Base-by-base conservation (phyloP, 2,888 invertebrate species). In the Archips xylosteana region DNA sequence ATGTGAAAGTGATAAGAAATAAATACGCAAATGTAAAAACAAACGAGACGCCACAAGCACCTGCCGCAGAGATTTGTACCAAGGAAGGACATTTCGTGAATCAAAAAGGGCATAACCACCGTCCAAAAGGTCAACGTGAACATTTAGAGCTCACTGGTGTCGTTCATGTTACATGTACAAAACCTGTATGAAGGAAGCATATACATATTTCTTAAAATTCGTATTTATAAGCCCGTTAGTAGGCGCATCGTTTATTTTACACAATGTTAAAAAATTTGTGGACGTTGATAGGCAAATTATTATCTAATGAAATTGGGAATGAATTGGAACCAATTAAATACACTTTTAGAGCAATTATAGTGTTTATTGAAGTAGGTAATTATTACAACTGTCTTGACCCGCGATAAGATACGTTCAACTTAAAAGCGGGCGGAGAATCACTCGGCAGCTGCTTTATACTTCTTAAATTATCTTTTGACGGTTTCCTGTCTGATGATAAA, bases 401-500 rank as follows among this genome's bases (percentile, higher is more conserved):
- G 34, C 72, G 79, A 79, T 79, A 76, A 75, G 61, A 75, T 66
- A 69, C 47, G 69, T 59, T 59, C 32, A 51, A 71, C 67, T 62
- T 71, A 71, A 71, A 67, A 75, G 68, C 75, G 62, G 74, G 42
- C 47, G 47, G 66, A 68, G 69, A 42, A 49, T 65, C 74, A 69
- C 64, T 61, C 49, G 51, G 60, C 73, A 70, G 54, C 74, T 65
- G 74, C 65, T 74, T 76, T 77, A 77, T 79, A 79, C 80, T 81
- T 86, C 83, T 88, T 83, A 85, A 85, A 81, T 86, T 87, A 87
- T 87, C 85, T 79, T 71, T 75, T 73, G 75, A 78, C 79, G 79
- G 82, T 85, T 87, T 88, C 87, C 89, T 88, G 82, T 80, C 76
- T 78, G 70, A 77, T 80, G 84, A 87, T 87, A 85, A 87, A 81